These are phyloP conservation scores for Galerucella nymphaeae DNA, from an alignment of 2,888 invertebrate genomes.

Conservation along the genomic window DNA sequence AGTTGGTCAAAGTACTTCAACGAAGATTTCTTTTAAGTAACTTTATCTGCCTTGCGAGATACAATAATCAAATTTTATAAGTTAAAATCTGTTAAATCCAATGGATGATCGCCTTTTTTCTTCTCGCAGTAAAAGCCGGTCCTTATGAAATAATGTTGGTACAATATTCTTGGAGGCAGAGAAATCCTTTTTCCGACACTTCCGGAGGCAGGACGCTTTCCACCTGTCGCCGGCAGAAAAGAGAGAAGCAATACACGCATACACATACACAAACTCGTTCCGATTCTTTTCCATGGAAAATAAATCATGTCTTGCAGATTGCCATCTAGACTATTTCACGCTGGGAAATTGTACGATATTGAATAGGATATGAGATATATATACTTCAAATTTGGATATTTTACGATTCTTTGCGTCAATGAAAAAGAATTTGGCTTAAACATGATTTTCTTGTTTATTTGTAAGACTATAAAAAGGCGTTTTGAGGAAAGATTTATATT, in stretches of 20 bases:
- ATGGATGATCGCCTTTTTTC: not conserved
- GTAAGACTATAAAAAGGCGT: not conserved
- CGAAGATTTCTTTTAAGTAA: too few relatives aligned
- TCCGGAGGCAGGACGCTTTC: constrained; percentile 25
- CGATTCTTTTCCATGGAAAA: constrained; percentile 39
- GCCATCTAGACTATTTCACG: constrained; percentile 57
- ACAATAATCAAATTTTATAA: too few relatives aligned
- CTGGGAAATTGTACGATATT: constrained; percentile 56
- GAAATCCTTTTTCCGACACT: constrained; percentile 37
- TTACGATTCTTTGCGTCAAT: constrained; percentile 39
- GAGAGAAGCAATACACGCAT: constrained; percentile 34
- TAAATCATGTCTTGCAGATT: constrained; percentile 51
- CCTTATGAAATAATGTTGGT: constrained; percentile 16
- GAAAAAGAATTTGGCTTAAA: constrained; percentile 3
- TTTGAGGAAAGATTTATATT: too few relatives aligned
- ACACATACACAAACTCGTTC: constrained; percentile 8
- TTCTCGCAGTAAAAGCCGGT: constrained; percentile 1
- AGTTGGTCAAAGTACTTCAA: too few relatives aligned
- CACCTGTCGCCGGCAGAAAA: constrained; percentile 47
- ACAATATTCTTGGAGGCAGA: constrained; percentile 28
- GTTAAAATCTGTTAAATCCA: not conserved
- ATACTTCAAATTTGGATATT: constrained; percentile 54
- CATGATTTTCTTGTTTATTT: not conserved
- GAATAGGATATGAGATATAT: constrained; percentile 55
- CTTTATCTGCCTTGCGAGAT: too few relatives aligned